A percentile compares a stretch with the other conserved stretches of the same genome.
Conservation (phyloP, 2,113 vertebrate species). For the Pachypanchax playfairii region DNA sequence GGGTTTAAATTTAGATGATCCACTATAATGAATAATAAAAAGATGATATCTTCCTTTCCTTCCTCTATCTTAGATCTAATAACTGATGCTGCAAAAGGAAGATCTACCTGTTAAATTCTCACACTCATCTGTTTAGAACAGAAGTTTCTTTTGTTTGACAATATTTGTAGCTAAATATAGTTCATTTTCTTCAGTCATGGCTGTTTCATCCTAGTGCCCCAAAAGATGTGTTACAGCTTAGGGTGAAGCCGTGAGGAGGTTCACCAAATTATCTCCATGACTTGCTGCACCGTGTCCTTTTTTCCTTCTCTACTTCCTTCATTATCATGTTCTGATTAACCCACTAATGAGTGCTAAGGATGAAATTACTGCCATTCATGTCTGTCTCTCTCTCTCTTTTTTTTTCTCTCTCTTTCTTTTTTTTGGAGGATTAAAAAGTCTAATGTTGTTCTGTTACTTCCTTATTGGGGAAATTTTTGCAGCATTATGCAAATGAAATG, state of each 20-base stretch:
- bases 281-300: conserved; percentile 14
- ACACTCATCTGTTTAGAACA: too few relatives aligned
- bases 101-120: not conserved
- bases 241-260: conserved; percentile 11
- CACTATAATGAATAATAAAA: conserved; percentile 1
- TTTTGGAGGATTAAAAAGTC: conserved; percentile 15
- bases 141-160: not conserved
- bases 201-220: not conserved
- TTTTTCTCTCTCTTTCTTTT: too few relatives aligned
- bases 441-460: conserved; percentile 18
- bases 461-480: conserved; percentile 6
- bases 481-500: conserved; percentile 9
- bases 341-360: conserved; percentile 31
- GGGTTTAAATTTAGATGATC: conserved; percentile 1
- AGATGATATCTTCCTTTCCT: not conserved
- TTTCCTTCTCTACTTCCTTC: conserved; percentile 17
- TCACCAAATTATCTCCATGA: conserved; percentile 30
- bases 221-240: conserved; percentile 7
- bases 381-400: too few relatives aligned
- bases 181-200: conserved; percentile 6
- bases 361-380: conserved; percentile 29
- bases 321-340: conserved; percentile 50
- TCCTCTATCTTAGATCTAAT: not conserved
- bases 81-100: not conserved
- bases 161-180: not conserved